Percentiles rank a stretch among this genome's conserved stretches.
These are phyloP conservation scores for Parapsyche elsis DNA, from an alignment of 1,140 invertebrate species.

Conservation along the genomic window DNA sequence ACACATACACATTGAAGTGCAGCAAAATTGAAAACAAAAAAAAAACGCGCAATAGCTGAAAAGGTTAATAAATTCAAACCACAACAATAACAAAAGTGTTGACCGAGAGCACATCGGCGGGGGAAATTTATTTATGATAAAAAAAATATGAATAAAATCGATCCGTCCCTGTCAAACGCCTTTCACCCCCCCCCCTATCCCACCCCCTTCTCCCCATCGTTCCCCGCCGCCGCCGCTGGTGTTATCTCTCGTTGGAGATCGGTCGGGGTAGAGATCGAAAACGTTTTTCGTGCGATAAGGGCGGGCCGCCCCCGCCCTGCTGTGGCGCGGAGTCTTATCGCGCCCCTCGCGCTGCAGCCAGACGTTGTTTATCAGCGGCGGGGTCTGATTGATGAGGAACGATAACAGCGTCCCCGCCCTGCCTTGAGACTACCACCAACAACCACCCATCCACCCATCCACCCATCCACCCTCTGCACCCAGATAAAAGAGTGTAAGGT, in stretches of 20 bases:
- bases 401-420: neutral
- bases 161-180: slow-evolving; percentile 49
- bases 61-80: too few relatives aligned
- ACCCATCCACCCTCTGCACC: slow-evolving; percentile 40
- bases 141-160: slow-evolving; percentile 38
- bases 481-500: slow-evolving; percentile 52
- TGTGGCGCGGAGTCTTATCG: slow-evolving; percentile 13
- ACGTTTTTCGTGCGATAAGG: slow-evolving; percentile 56
- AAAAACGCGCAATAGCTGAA: too few relatives aligned
- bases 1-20: too few relatives aligned
- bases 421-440: neutral
- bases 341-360: slow-evolving; percentile 53
- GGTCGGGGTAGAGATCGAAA: slow-evolving; percentile 53
- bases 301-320: slow-evolving; percentile 28
- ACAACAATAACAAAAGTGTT: too few relatives aligned
- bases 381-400: slow-evolving; percentile 35
- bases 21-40: too few relatives aligned
- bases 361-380: slow-evolving; percentile 56
- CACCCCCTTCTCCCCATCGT: slow-evolving; percentile 1
- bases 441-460: slow-evolving; percentile 18
- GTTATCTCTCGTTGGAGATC: slow-evolving; percentile 47
- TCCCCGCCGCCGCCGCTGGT: neutral
- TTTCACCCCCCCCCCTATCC: slow-evolving; percentile 16
- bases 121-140: too few relatives aligned
- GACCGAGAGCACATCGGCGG: too few relatives aligned